A percentile compares a stretch with the other conserved stretches of the same genome.
These are phyloP conservation scores for Tor tambroides DNA, from an alignment of 2,113 vertebrate genomes.

Conservation along the genomic window DNA sequence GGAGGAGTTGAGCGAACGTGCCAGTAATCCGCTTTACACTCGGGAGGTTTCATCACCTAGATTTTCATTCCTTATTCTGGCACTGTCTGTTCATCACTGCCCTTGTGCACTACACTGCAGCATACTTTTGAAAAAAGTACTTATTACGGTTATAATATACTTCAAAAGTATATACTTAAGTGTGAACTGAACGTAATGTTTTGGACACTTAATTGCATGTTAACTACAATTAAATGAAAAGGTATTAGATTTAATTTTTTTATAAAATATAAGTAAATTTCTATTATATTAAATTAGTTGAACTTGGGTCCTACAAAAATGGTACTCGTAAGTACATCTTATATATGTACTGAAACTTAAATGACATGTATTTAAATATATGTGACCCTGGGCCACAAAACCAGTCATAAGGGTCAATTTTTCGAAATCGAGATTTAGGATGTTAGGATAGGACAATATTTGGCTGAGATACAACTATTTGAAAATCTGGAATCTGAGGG, in stretches of 20 bases:
- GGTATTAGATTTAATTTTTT: no score
- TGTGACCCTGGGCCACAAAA: no score
- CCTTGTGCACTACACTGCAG: not conserved
- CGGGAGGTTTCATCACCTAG: not conserved
- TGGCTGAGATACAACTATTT: no score
- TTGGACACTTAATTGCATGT: not conserved
- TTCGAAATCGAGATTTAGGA: no score
- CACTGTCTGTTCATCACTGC: not conserved
- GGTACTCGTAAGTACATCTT: no score
- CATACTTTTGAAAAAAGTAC: not conserved
- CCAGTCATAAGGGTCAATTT: no score
- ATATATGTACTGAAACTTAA: no score
- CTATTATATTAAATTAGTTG: not conserved
- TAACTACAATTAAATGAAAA: not conserved
- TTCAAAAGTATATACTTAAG: not conserved
- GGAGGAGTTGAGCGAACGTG: slow-evolving; percentile 23
- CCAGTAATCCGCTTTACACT: slow-evolving; percentile 22
- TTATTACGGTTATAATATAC: not conserved
- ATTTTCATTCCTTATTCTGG: not conserved
- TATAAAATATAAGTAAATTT: not conserved
- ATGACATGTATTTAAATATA: no score
- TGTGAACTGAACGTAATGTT: not conserved
- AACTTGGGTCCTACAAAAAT: not conserved
- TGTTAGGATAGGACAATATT: no score
- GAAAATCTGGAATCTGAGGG: no score